Evolutionary conservation across 2,113 vertebrate species (phyloP), one percentile per base, ranked within the genome.

Genomic region (Lutjanus erythropterus): DNA sequence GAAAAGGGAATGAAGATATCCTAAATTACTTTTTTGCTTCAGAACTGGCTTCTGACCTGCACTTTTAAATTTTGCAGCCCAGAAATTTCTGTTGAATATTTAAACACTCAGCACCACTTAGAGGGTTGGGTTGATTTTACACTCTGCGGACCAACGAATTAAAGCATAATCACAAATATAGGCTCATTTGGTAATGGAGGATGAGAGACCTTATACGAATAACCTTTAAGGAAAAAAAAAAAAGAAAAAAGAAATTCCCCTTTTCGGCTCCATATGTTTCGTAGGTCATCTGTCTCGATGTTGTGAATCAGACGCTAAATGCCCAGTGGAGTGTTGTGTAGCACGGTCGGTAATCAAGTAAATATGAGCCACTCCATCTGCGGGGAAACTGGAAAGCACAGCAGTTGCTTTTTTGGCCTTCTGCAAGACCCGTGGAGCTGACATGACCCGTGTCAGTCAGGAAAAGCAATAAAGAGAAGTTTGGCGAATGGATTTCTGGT

Each of bases 381-480:
- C 3, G 56, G 60, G 55, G 44, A 56, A 77, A 67, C 23, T 53
- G 55, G 76, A 46, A 77, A 52, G 67, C 72, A 66, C 49, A 80
- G 70, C 47, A 11, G 71, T 52, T 75, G 71, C 25, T 68, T 62
- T 15, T 82, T 69, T 37, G 10, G 39, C 27, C n/a, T 78, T 60
- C 35, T 80, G 41, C 39, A 11, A 64, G 49, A 86, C 58, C 67
- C 10, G 42, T 33, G 61, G 53, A 67, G 73, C 76, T 59, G 71
- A 77, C 71, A 39, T 94, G 73, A 81, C 82, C 91, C 86, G 41
- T 94, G 90, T 90, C 91, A 94, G 90, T 78, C 42, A 80, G 72
- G 80, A 95, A 96, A 96, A 97, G 97, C 97, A 98, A 98, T 97
- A 97, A 97, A 93, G 88, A 91, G 90, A 93, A 78, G 95, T 96